These are phyloP conservation scores for Scortum barcoo DNA, from an alignment of 2,113 vertebrate genomes.

Conservation along the genomic window DNA sequence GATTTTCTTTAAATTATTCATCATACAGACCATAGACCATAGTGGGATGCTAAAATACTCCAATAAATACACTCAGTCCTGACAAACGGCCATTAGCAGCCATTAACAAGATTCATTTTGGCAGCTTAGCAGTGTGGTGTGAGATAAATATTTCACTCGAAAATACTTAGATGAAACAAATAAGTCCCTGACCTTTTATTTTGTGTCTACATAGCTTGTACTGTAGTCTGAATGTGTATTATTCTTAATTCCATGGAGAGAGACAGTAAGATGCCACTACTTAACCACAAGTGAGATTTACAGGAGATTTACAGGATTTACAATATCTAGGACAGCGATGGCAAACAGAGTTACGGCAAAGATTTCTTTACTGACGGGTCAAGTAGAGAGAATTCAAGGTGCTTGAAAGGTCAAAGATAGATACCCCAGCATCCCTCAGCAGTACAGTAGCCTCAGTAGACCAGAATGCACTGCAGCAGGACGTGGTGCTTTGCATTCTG, in stretches of 20 bases:
- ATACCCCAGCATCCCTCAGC: not conserved
- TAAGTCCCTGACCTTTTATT: not conserved
- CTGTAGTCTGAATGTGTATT: not conserved
- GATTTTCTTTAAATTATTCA: no score
- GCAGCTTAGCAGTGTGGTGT: not conserved
- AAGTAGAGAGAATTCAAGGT: not conserved
- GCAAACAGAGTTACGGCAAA: not conserved
- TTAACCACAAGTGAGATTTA: not conserved
- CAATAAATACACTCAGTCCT: no score
- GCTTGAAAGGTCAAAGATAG: not conserved
- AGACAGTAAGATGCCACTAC: not conserved
- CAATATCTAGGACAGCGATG: not conserved
- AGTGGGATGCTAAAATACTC: not conserved
- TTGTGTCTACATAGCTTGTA: not conserved
- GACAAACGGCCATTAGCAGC: no score
- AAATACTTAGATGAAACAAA: not conserved
- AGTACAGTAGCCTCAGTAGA: slow-evolving; percentile 14
- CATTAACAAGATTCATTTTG: not conserved
- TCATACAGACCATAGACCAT: no score
- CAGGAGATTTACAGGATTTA: no score
- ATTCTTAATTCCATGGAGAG: not conserved
- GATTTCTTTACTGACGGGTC: slow-evolving; percentile 6
- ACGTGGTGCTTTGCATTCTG: slow-evolving; percentile 21
- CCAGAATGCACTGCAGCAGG: slow-evolving; percentile 27
- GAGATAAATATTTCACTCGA: not conserved